Evolutionary conservation across 2,888 invertebrate genomes (phyloP).

Genomic region (Gryllus longicercus): DNA sequence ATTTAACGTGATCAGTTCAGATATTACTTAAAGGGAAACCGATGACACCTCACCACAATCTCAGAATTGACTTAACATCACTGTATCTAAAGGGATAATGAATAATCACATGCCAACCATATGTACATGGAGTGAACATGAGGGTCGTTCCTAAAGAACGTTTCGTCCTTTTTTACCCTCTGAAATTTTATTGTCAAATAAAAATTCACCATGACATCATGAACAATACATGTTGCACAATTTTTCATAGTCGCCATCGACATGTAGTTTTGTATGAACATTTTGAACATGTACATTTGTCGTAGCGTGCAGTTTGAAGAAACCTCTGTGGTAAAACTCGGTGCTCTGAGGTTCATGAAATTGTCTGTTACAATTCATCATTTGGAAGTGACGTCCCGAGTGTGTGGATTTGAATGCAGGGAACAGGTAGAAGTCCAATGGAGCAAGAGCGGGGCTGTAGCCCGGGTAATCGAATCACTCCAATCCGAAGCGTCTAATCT

Average conservation of each 20-base stretch:
- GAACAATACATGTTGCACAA: background rate
- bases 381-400: constrained; percentile 39
- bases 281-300: background rate
- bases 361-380: constrained; percentile 22
- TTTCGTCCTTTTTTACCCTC: background rate
- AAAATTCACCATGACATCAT: background rate
- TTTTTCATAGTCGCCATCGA: background rate
- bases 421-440: constrained; percentile 35
- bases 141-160: background rate
- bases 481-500: constrained; percentile 22
- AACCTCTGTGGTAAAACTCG: background rate
- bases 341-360: background rate
- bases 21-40: too few relatives aligned
- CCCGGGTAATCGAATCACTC: constrained; percentile 31
- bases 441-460: constrained; percentile 34
- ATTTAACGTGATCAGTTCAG: too few relatives aligned
- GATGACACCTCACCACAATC: too few relatives aligned
- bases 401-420: constrained; percentile 26
- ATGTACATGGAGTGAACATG: background rate
- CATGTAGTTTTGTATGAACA: background rate
- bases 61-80: too few relatives aligned
- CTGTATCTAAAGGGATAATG: too few relatives aligned
- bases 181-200: background rate
- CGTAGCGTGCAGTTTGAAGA: background rate
- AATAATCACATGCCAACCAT: too few relatives aligned